Evolutionary conservation across 2,888 invertebrate species (phyloP).

Genomic region (Epirrhoe alternata): DNA sequence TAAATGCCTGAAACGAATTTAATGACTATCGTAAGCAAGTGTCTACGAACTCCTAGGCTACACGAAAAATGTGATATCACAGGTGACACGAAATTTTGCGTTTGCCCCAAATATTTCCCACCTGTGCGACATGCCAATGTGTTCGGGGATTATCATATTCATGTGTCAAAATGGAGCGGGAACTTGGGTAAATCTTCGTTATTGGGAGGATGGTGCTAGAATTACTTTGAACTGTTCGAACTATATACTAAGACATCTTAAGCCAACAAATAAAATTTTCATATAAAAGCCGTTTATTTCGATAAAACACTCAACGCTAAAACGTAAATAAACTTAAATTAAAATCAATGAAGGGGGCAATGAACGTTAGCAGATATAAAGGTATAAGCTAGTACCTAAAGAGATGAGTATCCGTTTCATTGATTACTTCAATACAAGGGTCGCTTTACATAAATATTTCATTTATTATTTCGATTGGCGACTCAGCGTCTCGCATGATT

Average conservation of each 20-base stretch:
- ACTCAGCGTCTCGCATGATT: slow-evolving; percentile 17
- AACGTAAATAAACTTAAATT: neutral
- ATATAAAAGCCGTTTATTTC: too few relatives aligned
- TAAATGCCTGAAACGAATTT: neutral
- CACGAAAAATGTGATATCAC: slow-evolving; percentile 52
- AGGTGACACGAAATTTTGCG: slow-evolving; percentile 52
- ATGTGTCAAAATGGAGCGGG: slow-evolving; percentile 48
- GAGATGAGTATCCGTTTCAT: neutral
- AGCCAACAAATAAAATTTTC: neutral
- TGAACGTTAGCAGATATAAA: neutral
- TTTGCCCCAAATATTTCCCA: slow-evolving; percentile 51
- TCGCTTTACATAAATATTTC: neutral
- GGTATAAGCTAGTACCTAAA: neutral
- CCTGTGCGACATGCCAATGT: slow-evolving; percentile 50
- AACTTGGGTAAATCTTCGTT: slow-evolving; percentile 47
- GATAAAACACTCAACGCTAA: neutral
- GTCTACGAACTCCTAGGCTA: slow-evolving; percentile 6
- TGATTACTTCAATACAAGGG: neutral
- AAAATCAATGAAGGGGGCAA: neutral
- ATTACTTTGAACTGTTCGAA: slow-evolving; percentile 8
- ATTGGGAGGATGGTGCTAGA: slow-evolving; percentile 43
- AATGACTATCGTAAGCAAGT: slow-evolving; percentile 4
- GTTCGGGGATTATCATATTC: slow-evolving; percentile 59
- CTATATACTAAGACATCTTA: neutral
- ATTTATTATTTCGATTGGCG: slow-evolving; percentile 2